Evolutionary conservation across 2,797 vertebrate genomes (phyloP), one percentile per base, ranked within the genome.

Genomic region (Odontamblyopus rebecca): DNA sequence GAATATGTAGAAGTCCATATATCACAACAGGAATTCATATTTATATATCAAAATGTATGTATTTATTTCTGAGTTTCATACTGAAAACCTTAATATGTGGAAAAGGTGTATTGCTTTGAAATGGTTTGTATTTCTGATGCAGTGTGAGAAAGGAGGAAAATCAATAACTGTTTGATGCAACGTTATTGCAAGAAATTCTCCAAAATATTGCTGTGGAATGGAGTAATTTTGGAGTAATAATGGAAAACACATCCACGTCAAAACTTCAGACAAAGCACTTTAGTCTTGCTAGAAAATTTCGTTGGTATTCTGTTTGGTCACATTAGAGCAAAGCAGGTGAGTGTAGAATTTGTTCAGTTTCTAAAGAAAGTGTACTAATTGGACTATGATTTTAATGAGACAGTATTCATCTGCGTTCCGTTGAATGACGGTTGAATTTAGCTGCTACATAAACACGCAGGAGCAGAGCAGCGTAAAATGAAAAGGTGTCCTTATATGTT

Each of bases 401-500:
- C 78, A 84, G 83, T 78, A 79, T 75, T 84, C 85, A 78, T 82
- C 81, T 48, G 44, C 15, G 44, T 48, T 44, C 79, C 75, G 44
- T 48, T 76, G 81, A 76, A 75, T 77, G 76, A 35, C 86, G 86
- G 91, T 89, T 76, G 80, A 85, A 79, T 71, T 90, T 88, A 77
- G 89, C 75, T 74, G 77, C 89, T 93, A 19, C 85, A 94, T 94
- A 94, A 95, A 95, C 91, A 94, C 90, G 75, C 85, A 74, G 79
- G 92, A 89, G 93, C 95, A 97, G 88, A 85, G 70, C 76, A 83
- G 93, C 92, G 89, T 97, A 95, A 97, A 97, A 98, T 97, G 95
- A 97, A 95, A 94, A 95, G 94, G 93, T 94, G 94, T 92, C 92
- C 93, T 93, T 38, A 62, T 94, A 97, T 95, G 95, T 97, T 96